Evolutionary conservation across 2,113 vertebrate genomes (phyloP).

Genomic region (Cryptotis parvus): DNA sequence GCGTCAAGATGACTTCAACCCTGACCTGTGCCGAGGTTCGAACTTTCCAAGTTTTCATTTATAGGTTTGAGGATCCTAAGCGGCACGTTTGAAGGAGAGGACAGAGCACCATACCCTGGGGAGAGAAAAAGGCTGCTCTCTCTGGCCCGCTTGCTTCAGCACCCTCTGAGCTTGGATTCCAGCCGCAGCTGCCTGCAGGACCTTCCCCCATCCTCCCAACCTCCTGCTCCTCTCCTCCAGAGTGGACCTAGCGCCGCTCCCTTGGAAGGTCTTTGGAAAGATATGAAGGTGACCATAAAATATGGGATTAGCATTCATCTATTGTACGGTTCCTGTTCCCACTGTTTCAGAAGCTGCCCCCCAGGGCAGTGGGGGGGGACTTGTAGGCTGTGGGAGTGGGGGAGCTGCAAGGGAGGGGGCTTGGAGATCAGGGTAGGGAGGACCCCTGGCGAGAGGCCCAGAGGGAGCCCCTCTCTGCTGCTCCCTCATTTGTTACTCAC

Average conservation of each 20-base stretch:
- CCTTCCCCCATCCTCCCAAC: not conserved
- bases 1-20: conserved; percentile 4
- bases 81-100: not conserved
- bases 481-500: not conserved
- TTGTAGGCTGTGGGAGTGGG: not conserved
- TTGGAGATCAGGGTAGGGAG: too few species aligned
- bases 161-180: not conserved
- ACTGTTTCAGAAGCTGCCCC: not conserved
- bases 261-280: not conserved
- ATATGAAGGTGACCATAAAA: not conserved
- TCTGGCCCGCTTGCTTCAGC: not conserved
- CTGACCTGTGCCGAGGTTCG: not conserved
- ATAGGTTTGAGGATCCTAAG: not conserved
- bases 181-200: not conserved
- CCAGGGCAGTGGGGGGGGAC: fast-evolving
- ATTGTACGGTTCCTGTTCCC: not conserved
- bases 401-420: not conserved
- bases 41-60: not conserved
- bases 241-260: not conserved
- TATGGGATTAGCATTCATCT: not conserved
- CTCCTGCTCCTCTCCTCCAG: not conserved
- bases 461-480: not conserved
- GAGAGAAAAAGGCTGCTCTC: too few species aligned
- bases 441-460: not conserved
- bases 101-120: not conserved